Conservation (phyloP, 30 jellyfish, hydroid and myxozoan genomes). For the Pseudorhiza aurosa region DNA sequence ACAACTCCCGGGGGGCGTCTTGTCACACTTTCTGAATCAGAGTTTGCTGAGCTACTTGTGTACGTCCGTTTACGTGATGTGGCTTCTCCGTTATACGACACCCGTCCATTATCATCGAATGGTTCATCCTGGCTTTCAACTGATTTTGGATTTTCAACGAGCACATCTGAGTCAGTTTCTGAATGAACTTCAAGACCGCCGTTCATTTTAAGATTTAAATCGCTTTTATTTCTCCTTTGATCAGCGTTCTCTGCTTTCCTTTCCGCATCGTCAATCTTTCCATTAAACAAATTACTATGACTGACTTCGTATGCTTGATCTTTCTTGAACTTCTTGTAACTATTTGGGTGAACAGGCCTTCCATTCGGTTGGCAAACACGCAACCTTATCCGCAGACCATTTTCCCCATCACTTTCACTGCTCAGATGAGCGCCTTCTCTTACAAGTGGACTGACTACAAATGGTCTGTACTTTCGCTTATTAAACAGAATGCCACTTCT, state of each 20-base stretch:
- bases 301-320: constrained; percentile 13
- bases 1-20: constrained; percentile 62
- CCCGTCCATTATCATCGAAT: constrained; percentile 47
- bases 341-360: constrained; percentile 15
- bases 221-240: background rate
- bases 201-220: constrained; percentile 36
- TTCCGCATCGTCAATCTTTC: background rate
- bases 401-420: constrained; percentile 67
- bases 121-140: constrained; percentile 60
- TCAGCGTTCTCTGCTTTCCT: background rate
- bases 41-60: constrained; percentile 98
- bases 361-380: constrained; percentile 68
- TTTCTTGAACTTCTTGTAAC: constrained; percentile 1
- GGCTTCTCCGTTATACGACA: constrained; percentile 19
- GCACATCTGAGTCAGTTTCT: constrained; percentile 65
- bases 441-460: constrained; percentile 82
- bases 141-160: constrained; percentile 52
- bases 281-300: constrained; percentile 13
- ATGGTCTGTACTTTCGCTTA: constrained; percentile 87
- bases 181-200: constrained; percentile 55
- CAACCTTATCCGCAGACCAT: constrained; percentile 28
- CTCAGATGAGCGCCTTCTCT: constrained; percentile 51
- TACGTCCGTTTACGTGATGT: constrained; percentile 89
- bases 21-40: constrained; percentile 87
- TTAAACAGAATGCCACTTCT: constrained; percentile 96